A percentile compares a stretch with the other conserved stretches of the same genome.
Conservation (phyloP, 1,140 invertebrate species). For the Heliothis virescens region DNA sequence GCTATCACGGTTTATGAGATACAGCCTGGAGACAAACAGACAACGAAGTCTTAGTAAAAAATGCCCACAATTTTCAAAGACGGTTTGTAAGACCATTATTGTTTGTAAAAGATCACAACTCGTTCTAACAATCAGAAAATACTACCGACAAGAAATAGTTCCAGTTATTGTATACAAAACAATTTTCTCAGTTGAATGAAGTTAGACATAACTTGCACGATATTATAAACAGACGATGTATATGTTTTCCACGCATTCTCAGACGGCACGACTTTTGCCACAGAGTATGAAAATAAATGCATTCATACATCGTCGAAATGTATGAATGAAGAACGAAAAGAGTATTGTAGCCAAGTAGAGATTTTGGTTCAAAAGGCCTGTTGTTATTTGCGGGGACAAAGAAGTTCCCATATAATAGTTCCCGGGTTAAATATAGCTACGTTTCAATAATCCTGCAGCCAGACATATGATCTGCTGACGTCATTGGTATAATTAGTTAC, state of each 20-base stretch:
- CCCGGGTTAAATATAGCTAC: slow-evolving; percentile 30
- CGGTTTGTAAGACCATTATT: background rate
- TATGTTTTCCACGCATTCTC: slow-evolving; percentile 23
- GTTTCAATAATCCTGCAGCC: slow-evolving; percentile 40
- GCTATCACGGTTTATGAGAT: no score
- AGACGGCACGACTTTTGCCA: background rate
- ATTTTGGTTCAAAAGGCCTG: background rate
- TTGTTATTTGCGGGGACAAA: slow-evolving; percentile 13
- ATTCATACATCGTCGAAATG: background rate
- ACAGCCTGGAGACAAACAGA: no score
- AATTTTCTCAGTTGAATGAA: slow-evolving; percentile 18
- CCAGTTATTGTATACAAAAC: slow-evolving; percentile 10
- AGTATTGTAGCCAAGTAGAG: background rate
- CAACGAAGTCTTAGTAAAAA: no score
- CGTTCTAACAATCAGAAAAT: slow-evolving; percentile 8
- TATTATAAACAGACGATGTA: slow-evolving; percentile 29
- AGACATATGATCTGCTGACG: slow-evolving; percentile 45
- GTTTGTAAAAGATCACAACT: background rate
- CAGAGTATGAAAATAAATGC: background rate
- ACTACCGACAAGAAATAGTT: slow-evolving; percentile 13
- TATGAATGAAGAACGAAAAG: background rate
- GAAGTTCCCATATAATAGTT: slow-evolving; percentile 11
- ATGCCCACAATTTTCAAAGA: background rate
- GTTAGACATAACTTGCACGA: slow-evolving; percentile 25
- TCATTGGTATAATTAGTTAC: slow-evolving; percentile 46